Evolutionary conservation across 2,797 vertebrate species (phyloP).

Genomic region (Clarias fuscus): DNA sequence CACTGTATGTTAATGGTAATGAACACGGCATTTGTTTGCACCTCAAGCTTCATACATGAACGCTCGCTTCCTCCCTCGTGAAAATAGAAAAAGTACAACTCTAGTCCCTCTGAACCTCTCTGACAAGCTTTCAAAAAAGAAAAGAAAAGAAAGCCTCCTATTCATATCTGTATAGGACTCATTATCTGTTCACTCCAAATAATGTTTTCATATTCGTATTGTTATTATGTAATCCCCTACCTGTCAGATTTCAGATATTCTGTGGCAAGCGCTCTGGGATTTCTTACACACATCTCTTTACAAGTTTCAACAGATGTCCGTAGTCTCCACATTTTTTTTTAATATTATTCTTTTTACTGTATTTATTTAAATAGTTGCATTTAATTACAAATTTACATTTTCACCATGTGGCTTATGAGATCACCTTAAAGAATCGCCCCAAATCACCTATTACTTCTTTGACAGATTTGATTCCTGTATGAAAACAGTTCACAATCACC

Average conservation of each 20-base stretch:
- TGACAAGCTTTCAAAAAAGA: background rate
- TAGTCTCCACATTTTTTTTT: background rate
- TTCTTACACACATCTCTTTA: background rate
- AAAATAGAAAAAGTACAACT: background rate
- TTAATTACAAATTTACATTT: background rate
- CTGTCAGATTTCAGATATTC: constrained; percentile 3
- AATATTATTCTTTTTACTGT: background rate
- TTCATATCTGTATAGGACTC: background rate
- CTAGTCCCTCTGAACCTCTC: background rate
- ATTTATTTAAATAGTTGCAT: background rate
- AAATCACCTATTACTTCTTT: background rate
- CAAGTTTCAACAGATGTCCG: too few species aligned
- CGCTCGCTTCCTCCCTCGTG: too few species aligned
- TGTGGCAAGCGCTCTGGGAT: background rate
- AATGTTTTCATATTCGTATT: background rate
- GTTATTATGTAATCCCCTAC: background rate
- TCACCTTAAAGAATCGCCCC: background rate
- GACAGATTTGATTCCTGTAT: constrained; percentile 6
- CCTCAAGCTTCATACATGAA: background rate
- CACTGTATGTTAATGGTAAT: background rate
- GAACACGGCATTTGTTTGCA: background rate
- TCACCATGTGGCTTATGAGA: too few species aligned
- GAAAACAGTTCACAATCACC: constrained; percentile 22
- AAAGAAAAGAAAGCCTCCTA: background rate
- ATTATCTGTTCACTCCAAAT: background rate